Base-by-base conservation (phyloP, 2,113 vertebrate species). In the Struthio camelus region DNA sequence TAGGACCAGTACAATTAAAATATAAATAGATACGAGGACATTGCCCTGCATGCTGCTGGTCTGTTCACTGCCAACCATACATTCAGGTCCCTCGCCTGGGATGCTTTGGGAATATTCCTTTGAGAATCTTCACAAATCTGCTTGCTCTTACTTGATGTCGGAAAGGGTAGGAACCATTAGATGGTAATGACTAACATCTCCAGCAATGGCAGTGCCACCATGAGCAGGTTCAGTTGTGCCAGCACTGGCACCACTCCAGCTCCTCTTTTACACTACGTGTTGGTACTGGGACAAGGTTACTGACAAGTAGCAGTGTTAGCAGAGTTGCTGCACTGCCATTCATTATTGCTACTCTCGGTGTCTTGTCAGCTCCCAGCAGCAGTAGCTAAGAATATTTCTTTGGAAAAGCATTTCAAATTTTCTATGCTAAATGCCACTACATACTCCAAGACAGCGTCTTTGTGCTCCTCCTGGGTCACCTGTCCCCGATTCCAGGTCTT, bases 151-250 rank as follows among this genome's bases (percentile, higher is more conserved):
- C 14, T 46, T 46, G 44, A 46, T 46, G 44, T 46, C 16, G n/a
- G 11, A 87, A 84, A 75, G 17, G 18, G 34, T 14, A 25, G 12
- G 84, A 83, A 38, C 17, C 44, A 16, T 32, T 25, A 2, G 0
- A n/a, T 22, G 5, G 44, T 36, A 40, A 36, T 17, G 25, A 84
- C 27, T 84, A 54, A 18, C 3, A 18, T 40, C 16, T 54, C 32
- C 38, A 87, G 48, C 17, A 65, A 59, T 10, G 50, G 64, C 8
- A 10, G 69, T 40, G 20, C 48, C 48, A 42, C 50, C 44, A 28
- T 1, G n/a, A 42, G 28, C 7, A 54, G 5, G 6, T 46, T 80
- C 12, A 11, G 24, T 24, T 40, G 6, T 1, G 1, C 50, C 46
- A 20, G 46, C 50, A 64, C 40, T 54, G 44, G 13, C 44, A 46